Base-by-base conservation (phyloP, 2,797 vertebrate species). In the Liparis tanakae region DNA sequence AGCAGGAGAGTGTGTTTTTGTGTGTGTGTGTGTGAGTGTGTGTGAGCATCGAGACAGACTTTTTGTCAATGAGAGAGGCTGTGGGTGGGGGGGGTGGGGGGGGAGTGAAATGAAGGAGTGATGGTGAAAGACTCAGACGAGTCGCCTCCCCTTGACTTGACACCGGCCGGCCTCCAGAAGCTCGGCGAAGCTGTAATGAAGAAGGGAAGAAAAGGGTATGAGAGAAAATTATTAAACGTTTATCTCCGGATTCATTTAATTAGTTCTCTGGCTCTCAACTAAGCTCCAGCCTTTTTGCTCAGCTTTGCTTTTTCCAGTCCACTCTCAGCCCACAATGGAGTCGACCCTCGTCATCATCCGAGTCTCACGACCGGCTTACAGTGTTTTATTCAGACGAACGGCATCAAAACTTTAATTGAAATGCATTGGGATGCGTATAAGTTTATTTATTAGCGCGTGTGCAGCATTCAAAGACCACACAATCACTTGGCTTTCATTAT, bases 231-330 rank as follows among this genome's bases (percentile, higher is more conserved):
- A 92, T 90, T 89, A 89, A 89, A 87, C 76, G 51, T 88, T 91
- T 91, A 91, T 91, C 90, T 91, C 81, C 72, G 74, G 74, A 86
- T 89, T 90, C 72, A 84, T 93, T 89, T 91, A 91, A 92, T 92
- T 89, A 91, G 81, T 85, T 91, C 84, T 86, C 76, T 86, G 85
- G 79, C 87, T 91, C 81, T 74, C 66, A 78, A 83, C 81, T 91
- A 90, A 92, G 92, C 89, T 88, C 64, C 72, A 0, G 51, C 67
- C 84, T 86, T 92, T 91, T 90, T 88, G 85, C 88, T 85, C 78
- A 67, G 85, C 87, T 89, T 84, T 85, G 75, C 82, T 30, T 30
- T 76, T 70, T 68, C 73, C 81, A 79, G 84, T 80, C 81, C 79
- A 74, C 76, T 81, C 74, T 76, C 78, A 80, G 84, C 76, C 64